These are phyloP conservation scores for Cydia strobilella DNA, from an alignment of 1,140 invertebrate genomes.

Conservation along the genomic window DNA sequence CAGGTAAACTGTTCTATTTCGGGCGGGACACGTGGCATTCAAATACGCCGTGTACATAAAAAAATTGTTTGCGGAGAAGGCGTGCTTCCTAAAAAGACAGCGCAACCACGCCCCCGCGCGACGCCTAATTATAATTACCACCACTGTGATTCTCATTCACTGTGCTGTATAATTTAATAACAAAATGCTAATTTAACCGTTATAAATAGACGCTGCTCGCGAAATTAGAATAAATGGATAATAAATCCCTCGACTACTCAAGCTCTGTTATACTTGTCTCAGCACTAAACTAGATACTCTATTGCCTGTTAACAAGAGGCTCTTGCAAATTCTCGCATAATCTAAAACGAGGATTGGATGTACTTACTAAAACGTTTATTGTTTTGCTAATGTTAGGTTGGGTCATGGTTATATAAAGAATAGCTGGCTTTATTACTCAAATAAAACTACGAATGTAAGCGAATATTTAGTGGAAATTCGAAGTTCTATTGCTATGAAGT, in stretches of 20 bases:
- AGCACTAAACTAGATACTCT: slow-evolving; percentile 16
- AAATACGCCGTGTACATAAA: slow-evolving; percentile 19
- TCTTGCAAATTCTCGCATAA: slow-evolving; percentile 14
- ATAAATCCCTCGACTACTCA: slow-evolving; percentile 17
- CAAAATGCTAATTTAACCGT: slow-evolving; percentile 28
- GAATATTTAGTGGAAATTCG: slow-evolving; percentile 9
- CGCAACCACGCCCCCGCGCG: slow-evolving; percentile 12
- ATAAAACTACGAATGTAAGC: background rate
- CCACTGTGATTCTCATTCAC: slow-evolving; percentile 30
- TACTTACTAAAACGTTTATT: slow-evolving; percentile 16
- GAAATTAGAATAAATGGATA: slow-evolving; percentile 32
- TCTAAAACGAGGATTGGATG: slow-evolving; percentile 13
- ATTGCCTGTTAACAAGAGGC: slow-evolving; percentile 22
- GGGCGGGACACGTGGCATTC: slow-evolving; percentile 8
- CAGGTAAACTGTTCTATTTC: slow-evolving; percentile 29
- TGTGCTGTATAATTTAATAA: slow-evolving; percentile 22
- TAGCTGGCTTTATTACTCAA: slow-evolving; percentile 11
- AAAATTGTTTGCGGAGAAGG: slow-evolving; percentile 24
- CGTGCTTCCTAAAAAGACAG: slow-evolving; percentile 1
- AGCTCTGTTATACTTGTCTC: slow-evolving; percentile 2
- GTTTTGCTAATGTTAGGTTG: slow-evolving; percentile 19
- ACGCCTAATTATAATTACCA: slow-evolving; percentile 20
- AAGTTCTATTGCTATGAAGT: slow-evolving; percentile 1
- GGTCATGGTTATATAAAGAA: slow-evolving; percentile 25
- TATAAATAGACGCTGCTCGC: slow-evolving; percentile 26